phyloP scores from a whole-genome alignment of 2,888 invertebrate species.

The Priocnemis perturbator region DNA sequence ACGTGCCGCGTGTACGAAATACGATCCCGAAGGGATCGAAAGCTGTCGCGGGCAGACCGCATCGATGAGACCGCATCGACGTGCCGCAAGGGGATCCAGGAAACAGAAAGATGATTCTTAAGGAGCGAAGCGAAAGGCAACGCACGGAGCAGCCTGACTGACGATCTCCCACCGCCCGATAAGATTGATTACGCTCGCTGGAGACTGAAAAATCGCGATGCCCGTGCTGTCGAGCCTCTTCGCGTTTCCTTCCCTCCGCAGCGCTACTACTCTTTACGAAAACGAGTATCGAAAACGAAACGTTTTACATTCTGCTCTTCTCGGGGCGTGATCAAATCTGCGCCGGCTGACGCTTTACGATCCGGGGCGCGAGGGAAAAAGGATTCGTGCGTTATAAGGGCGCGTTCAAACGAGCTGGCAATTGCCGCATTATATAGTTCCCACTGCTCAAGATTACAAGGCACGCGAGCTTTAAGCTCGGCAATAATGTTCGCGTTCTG shows the following conservation, averaged over 20 bases:
- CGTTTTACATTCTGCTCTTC: not conserved
- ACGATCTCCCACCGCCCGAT: conserved; percentile 12
- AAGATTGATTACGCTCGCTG: conserved; percentile 34
- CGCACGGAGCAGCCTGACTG: conserved; percentile 13
- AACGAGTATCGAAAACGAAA: not conserved
- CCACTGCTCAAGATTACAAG: conserved; percentile 54
- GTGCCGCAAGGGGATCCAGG: conserved; percentile 5
- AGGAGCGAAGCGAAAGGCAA: conserved; percentile 22
- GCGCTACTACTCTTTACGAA: too few species aligned
- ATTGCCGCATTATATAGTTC: conserved; percentile 52
- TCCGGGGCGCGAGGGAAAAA: conserved; percentile 12
- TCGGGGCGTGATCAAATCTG: conserved; percentile 31
- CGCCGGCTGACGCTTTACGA: conserved; percentile 24
- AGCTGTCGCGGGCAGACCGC: conserved; percentile 44
- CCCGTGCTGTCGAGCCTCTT: conserved; percentile 8
- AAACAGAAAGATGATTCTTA: conserved; percentile 38
- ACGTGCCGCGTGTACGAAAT: conserved; percentile 47
- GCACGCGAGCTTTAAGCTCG: conserved; percentile 55
- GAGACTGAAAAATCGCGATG: conserved; percentile 17
- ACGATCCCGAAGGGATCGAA: conserved; percentile 39
- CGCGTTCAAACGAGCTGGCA: conserved; percentile 50
- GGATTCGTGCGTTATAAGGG: conserved; percentile 14
- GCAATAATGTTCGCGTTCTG: conserved; percentile 45
- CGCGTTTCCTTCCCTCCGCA: not conserved
- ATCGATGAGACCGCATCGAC: not conserved